phyloP scores from a whole-genome alignment of 2,797 vertebrate genomes.

The Mastacembelus armatus region DNA sequence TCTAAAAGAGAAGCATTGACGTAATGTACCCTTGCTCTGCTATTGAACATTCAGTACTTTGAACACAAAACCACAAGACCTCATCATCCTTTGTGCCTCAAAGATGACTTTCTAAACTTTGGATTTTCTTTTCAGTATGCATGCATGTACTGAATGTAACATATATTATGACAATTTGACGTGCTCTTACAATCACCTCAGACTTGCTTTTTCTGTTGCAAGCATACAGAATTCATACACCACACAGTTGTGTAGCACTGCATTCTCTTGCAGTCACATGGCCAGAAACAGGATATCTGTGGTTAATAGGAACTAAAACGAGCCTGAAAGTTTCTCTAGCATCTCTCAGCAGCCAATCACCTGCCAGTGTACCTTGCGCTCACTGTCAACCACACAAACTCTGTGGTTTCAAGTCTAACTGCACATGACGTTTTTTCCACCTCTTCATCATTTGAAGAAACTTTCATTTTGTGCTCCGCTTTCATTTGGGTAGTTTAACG shows the following conservation, averaged over 20 bases:
- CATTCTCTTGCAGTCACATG: constrained; percentile 72
- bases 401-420: constrained; percentile 80
- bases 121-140: background rate
- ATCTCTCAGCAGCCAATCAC: constrained; percentile 87
- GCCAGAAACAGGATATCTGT: constrained; percentile 85
- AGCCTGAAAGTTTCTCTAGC: constrained; percentile 76
- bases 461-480: constrained; percentile 24
- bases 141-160: background rate
- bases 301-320: constrained; percentile 84
- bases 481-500: background rate
- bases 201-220: constrained; percentile 24
- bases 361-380: constrained; percentile 79
- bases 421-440: constrained; percentile 66
- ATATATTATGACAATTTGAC: background rate
- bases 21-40: constrained; percentile 21
- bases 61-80: constrained; percentile 47
- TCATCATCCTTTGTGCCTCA: background rate
- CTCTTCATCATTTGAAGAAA: constrained; percentile 33
- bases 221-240: constrained; percentile 34
- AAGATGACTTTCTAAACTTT: background rate
- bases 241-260: constrained; percentile 34
- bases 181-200: constrained; percentile 17
- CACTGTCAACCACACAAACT: constrained; percentile 80
- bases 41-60: constrained; percentile 63
- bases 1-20: constrained; percentile 38